A percentile compares a stretch with the other conserved stretches of the same genome.
phyloP scores from a whole-genome alignment of 2,888 invertebrate species.

The Rutpela maculata region DNA sequence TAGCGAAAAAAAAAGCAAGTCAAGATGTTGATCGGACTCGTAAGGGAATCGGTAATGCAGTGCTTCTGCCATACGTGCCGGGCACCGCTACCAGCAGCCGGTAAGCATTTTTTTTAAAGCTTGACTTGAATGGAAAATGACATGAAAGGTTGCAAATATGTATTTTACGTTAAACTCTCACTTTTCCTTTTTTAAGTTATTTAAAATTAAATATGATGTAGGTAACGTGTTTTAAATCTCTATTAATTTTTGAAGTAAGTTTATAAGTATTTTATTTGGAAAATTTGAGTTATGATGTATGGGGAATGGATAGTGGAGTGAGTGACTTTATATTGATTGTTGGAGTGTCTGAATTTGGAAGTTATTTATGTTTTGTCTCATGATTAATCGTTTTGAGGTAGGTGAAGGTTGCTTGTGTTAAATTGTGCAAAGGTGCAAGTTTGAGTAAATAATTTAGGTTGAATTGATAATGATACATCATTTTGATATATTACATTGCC shows the following conservation, averaged over 20 bases:
- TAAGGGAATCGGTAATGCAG: conserved; percentile 94
- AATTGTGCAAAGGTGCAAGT: conserved; percentile 10
- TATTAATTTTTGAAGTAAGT: not conserved
- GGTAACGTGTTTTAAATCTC: not conserved
- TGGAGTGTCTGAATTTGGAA: conserved; percentile 17
- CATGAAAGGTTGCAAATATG: not conserved
- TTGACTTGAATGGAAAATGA: not conserved
- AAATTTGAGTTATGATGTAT: not conserved
- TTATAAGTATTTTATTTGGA: not conserved
- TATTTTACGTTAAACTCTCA: not conserved
- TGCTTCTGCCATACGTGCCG: conserved; percentile 96
- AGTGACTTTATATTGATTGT: conserved; percentile 11
- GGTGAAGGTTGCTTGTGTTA: conserved; percentile 21
- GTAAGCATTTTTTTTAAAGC: conserved; percentile 75
- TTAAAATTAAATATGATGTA: too few species aligned
- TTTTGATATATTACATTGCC: not conserved
- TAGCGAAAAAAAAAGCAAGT: conserved; percentile 35
- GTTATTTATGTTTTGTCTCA: not conserved
- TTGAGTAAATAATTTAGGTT: not conserved
- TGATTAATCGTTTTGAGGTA: conserved; percentile 36
- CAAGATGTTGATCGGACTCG: conserved; percentile 91
- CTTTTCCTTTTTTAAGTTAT: not conserved
- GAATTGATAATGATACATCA: conserved; percentile 41
- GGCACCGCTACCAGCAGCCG: conserved; percentile 87
- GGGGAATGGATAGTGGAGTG: not conserved